Conservation (phyloP, 2,888 invertebrate genomes). For the Mythimna pallens region DNA sequence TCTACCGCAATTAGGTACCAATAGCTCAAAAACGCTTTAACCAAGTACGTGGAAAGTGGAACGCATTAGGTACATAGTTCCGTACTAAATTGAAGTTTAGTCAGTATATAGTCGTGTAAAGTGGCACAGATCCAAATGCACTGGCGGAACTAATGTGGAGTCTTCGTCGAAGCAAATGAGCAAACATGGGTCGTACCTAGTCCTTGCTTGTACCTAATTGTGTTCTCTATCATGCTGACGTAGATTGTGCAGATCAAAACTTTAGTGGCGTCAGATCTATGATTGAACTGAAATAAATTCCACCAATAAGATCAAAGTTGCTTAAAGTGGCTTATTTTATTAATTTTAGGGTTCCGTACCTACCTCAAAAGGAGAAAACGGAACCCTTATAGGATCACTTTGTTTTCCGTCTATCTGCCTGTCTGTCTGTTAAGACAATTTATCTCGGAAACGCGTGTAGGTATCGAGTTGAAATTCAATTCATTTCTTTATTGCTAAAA, state of each 20-base stretch:
- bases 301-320: no score
- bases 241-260: not conserved
- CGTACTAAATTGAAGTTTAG: conserved; percentile 45
- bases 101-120: conserved; percentile 28
- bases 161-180: conserved; percentile 47
- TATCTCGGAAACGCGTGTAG: no score
- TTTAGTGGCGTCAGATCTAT: no score
- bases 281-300: no score
- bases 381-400: no score
- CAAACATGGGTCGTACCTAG: conserved; percentile 28
- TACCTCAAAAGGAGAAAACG: no score
- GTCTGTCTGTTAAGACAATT: no score
- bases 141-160: conserved; percentile 19
- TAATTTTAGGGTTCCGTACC: no score
- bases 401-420: no score
- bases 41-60: conserved; percentile 8
- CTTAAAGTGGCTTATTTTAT: no score
- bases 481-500: no score
- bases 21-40: conserved; percentile 14
- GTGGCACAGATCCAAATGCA: conserved; percentile 40
- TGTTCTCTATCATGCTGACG: not conserved
- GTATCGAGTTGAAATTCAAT: no score
- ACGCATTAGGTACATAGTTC: conserved; percentile 24
- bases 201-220: conserved; percentile 18
- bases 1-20: not conserved